Evolutionary conservation across 2,797 vertebrate genomes (phyloP).

Genomic region (Enteromius mattozi): DNA sequence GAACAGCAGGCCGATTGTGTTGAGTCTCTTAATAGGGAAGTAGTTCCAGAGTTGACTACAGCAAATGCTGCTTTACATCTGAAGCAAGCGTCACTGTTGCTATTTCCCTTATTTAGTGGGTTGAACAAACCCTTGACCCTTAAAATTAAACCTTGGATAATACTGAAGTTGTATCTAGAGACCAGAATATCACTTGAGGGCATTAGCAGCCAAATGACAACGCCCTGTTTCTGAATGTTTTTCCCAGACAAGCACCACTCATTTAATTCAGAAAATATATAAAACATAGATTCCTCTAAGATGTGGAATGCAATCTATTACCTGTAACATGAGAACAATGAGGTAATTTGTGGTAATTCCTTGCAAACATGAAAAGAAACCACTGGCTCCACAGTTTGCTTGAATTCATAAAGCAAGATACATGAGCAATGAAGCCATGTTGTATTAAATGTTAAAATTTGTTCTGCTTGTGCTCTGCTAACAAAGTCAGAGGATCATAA

Average conservation of each 20-base stretch:
- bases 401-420: conserved; percentile 71
- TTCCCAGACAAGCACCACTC: not conserved
- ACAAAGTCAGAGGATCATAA: conserved; percentile 2
- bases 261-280: not conserved
- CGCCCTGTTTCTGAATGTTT: not conserved
- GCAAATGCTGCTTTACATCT: conserved; percentile 57
- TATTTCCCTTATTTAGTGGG: not conserved
- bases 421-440: conserved; percentile 63
- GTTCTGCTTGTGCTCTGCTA: conserved; percentile 57
- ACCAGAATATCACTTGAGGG: not conserved
- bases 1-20: conserved; percentile 61
- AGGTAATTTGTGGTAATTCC: conserved; percentile 43
- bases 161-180: conserved; percentile 4
- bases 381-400: conserved; percentile 67
- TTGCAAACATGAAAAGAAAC: conserved; percentile 67
- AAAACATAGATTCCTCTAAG: not conserved
- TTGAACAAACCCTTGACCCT: not conserved
- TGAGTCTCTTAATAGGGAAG: conserved; percentile 60
- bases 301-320: conserved; percentile 61
- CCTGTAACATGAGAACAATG: conserved; percentile 44
- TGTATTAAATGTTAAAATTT: conserved; percentile 64
- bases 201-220: not conserved
- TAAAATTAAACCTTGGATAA: not conserved
- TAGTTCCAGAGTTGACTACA: conserved; percentile 62
- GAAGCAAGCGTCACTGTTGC: conserved; percentile 9